phyloP scores from a whole-genome alignment of 2,113 vertebrate species.

The Notarius quadriscutis region DNA sequence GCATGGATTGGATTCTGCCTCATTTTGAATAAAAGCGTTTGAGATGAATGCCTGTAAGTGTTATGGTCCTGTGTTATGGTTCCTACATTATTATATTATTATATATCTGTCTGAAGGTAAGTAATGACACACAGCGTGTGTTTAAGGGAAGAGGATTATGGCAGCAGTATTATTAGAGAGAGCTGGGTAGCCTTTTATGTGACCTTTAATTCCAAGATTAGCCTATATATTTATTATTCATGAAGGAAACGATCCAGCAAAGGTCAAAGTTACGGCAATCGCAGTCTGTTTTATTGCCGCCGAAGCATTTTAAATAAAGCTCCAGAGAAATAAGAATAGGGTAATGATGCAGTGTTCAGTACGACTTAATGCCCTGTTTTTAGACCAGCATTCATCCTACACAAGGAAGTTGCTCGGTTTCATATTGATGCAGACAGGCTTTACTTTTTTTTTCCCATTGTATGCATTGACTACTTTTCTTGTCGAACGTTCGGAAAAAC shows the following conservation, averaged over 20 bases:
- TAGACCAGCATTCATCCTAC: background rate
- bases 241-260: background rate
- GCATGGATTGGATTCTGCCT: background rate
- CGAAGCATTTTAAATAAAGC: background rate
- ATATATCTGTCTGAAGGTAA: background rate
- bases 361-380: background rate
- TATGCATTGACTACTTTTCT: background rate
- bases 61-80: background rate
- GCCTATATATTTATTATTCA: slow-evolving; percentile 31
- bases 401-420: background rate
- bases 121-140: slow-evolving; percentile 48
- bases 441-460: background rate
- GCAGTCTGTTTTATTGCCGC: background rate
- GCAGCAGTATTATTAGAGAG: slow-evolving; percentile 82
- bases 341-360: background rate
- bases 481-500: background rate
- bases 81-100: background rate
- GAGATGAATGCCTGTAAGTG: background rate
- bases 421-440: background rate
- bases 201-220: slow-evolving; percentile 64
- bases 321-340: background rate
- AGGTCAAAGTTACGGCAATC: background rate
- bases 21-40: background rate
- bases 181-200: slow-evolving; percentile 77
- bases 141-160: slow-evolving; percentile 81